These are phyloP conservation scores for Sinelater perroti DNA, from an alignment of 2,888 invertebrate species.

Conservation along the genomic window DNA sequence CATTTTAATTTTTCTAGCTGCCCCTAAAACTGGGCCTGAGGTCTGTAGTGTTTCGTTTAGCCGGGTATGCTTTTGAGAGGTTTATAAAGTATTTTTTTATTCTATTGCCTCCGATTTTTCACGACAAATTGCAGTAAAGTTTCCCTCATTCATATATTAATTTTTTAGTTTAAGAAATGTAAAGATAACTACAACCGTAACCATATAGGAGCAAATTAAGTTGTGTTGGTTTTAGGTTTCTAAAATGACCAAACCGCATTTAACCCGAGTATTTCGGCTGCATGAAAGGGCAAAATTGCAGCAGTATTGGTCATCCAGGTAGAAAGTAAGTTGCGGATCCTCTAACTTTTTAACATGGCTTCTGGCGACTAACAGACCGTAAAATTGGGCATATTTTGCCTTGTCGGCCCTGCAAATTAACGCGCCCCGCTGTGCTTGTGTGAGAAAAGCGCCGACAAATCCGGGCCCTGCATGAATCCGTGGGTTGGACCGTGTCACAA, in stretches of 20 bases:
- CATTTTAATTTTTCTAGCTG: not conserved
- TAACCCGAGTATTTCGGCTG: constrained; percentile 1
- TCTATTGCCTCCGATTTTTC: too few relatives aligned
- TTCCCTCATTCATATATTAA: too few relatives aligned
- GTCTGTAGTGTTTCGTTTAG: too few relatives aligned
- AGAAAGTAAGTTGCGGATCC: constrained; percentile 10
- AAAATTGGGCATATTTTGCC: constrained; percentile 35
- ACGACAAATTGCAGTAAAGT: too few relatives aligned
- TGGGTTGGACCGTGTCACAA: constrained; percentile 22
- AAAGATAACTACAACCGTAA: not conserved
- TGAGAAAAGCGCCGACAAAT: constrained; percentile 23
- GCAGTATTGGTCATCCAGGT: constrained; percentile 7
- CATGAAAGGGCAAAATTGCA: not conserved
- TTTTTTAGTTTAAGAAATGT: too few relatives aligned
- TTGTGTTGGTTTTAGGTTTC: too few relatives aligned
- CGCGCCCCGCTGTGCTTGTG: constrained; percentile 28
- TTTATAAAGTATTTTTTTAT: too few relatives aligned
- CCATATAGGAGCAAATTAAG: not conserved
- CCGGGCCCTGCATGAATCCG: constrained; percentile 13
- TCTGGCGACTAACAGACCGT: constrained; percentile 28
- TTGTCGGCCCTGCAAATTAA: constrained; percentile 32
- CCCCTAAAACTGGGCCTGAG: too few relatives aligned
- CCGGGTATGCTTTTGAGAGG: too few relatives aligned
- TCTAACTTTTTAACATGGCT: constrained; percentile 35
- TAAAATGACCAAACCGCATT: too few relatives aligned